Conservation (phyloP, 1,140 invertebrate genomes). For the Zaprionus kolodkinae region DNA sequence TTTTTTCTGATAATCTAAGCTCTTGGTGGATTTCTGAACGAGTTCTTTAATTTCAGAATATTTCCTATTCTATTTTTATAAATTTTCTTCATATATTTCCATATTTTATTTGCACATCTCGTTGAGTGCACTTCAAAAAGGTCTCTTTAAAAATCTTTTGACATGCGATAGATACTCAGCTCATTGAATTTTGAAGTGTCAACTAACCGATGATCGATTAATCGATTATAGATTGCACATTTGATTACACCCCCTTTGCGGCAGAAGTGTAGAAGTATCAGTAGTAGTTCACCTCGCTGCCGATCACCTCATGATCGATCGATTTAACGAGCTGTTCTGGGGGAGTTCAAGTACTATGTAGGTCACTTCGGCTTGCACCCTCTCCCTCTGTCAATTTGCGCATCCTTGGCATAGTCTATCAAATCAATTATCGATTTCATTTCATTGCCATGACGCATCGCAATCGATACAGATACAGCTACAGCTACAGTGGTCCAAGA, state of each 20-base stretch:
- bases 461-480: constrained; percentile 12
- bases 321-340: background rate
- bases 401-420: constrained; percentile 50
- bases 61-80: no score
- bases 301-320: constrained; percentile 1
- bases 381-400: constrained; percentile 2
- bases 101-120: background rate
- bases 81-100: no score
- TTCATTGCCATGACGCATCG: constrained; percentile 49
- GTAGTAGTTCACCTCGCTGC: constrained; percentile 25
- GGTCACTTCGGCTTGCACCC: constrained; percentile 34
- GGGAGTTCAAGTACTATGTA: background rate
- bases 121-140: background rate
- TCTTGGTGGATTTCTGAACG: no score
- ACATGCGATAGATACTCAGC: background rate
- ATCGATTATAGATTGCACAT: constrained; percentile 14
- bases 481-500: constrained; percentile 1
- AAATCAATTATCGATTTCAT: constrained; percentile 45
- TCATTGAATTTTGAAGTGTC: background rate
- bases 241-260: constrained; percentile 10
- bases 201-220: constrained; percentile 17
- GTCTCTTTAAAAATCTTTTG: background rate
- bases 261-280: no score
- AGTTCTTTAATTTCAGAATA: no score
- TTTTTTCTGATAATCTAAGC: no score